Conservation (phyloP, 2,888 invertebrate species). For the Aethes cnicana region DNA sequence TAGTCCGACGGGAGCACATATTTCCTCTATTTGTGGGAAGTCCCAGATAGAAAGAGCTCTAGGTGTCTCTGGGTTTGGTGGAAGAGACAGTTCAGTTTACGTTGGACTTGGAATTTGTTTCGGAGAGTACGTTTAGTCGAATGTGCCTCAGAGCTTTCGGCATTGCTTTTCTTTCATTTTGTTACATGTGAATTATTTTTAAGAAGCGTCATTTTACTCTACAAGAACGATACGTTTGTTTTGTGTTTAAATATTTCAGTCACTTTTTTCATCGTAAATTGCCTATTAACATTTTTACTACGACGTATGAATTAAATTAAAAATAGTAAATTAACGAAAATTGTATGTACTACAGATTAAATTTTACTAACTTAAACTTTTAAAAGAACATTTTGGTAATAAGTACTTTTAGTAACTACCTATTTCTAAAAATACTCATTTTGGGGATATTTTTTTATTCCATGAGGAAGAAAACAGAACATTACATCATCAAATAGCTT, state of each 20-base stretch:
- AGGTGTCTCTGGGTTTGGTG: not conserved
- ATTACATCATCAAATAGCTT: no score
- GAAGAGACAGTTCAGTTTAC: constrained; percentile 36
- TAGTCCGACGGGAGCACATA: constrained; percentile 62
- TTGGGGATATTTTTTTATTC: no score
- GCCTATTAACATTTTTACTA: no score
- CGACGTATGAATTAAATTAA: not conserved
- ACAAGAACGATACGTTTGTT: no score
- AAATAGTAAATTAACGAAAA: not conserved
- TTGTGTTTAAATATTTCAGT: no score
- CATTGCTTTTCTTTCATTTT: constrained; percentile 7
- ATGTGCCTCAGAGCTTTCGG: constrained; percentile 14
- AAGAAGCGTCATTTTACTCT: not conserved
- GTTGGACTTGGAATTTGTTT: constrained; percentile 44
- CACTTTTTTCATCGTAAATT: no score
- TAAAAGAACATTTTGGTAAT: no score
- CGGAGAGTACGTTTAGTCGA: constrained; percentile 46
- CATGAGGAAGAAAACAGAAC: no score
- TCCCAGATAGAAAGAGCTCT: constrained; percentile 26
- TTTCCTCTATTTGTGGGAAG: constrained; percentile 48
- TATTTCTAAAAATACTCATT: no score
- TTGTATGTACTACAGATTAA: no score
- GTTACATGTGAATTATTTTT: not conserved
- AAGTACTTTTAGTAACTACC: no score
- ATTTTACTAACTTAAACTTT: no score